Conservation (phyloP, 2,888 invertebrate species). For the Agrochola circellaris region DNA sequence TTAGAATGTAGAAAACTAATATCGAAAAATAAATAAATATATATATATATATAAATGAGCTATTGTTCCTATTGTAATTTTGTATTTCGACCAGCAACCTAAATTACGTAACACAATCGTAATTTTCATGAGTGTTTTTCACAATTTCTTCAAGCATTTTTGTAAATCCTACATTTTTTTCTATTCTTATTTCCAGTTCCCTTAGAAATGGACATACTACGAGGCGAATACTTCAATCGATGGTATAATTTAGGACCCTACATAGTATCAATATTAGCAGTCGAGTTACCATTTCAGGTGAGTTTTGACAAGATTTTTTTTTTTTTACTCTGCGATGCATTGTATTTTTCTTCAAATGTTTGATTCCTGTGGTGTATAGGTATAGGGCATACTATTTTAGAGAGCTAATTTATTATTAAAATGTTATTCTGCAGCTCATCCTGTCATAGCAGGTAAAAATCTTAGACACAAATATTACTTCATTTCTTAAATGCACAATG, state of each 20-base stretch:
- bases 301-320: constrained; percentile 56
- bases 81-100: not conserved
- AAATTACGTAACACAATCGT: not conserved
- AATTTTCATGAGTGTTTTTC: not conserved
- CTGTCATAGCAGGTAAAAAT: not conserved
- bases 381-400: not conserved
- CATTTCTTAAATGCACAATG: not conserved
- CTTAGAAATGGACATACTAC: constrained; percentile 96
- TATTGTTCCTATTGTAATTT: not conserved
- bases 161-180: not conserved
- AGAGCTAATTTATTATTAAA: not conserved
- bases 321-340: too few species aligned
- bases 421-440: not conserved
- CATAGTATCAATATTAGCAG: constrained; percentile 95
- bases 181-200: constrained; percentile 94
- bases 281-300: constrained; percentile 97
- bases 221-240: constrained; percentile 97
- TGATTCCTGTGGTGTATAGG: not conserved
- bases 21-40: not conserved
- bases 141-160: not conserved
- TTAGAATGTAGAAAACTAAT: not conserved
- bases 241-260: constrained; percentile 98
- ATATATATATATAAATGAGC: not conserved
- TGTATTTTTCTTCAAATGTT: not conserved
- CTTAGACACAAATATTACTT: not conserved